Percentiles rank a stretch among this genome's conserved stretches.
phyloP scores from a whole-genome alignment of 2,888 invertebrate species.

The Drosophila infuscata region DNA sequence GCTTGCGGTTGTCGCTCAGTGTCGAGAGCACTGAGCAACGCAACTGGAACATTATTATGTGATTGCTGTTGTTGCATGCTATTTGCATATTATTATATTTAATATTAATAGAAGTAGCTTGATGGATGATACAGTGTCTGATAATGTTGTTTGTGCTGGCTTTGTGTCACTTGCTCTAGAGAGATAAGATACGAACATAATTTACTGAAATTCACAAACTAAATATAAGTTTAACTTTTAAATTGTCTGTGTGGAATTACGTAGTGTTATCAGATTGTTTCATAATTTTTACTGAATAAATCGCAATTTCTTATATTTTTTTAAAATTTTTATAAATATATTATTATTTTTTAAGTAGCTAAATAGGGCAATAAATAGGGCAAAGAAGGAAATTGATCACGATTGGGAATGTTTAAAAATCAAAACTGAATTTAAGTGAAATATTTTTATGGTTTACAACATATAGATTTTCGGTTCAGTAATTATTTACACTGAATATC shows the following conservation, averaged over 20 bases:
- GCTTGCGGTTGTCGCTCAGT: slow-evolving; percentile 23
- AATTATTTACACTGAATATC: not conserved
- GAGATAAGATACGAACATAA: not conserved
- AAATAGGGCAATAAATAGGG: not conserved
- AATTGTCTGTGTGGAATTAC: not conserved
- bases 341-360: not conserved
- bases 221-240: not conserved
- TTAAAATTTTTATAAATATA: not conserved
- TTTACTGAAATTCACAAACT: slow-evolving; percentile 6
- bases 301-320: not conserved
- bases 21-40: slow-evolving; percentile 6
- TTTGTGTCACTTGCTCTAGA: not conserved
- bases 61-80: slow-evolving; percentile 48
- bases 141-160: not conserved
- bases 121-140: slow-evolving; percentile 29
- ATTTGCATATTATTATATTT: slow-evolving; percentile 66
- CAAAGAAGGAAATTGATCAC: not conserved
- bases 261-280: not conserved
- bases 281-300: not conserved
- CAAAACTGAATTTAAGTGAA: not conserved
- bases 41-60: slow-evolving; percentile 49
- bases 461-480: not conserved
- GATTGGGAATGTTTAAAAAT: not conserved
- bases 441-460: not conserved
- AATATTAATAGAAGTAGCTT: slow-evolving; percentile 57